Evolutionary conservation across 2,888 invertebrate species (phyloP).

Genomic region (Galeruca laticollis): DNA sequence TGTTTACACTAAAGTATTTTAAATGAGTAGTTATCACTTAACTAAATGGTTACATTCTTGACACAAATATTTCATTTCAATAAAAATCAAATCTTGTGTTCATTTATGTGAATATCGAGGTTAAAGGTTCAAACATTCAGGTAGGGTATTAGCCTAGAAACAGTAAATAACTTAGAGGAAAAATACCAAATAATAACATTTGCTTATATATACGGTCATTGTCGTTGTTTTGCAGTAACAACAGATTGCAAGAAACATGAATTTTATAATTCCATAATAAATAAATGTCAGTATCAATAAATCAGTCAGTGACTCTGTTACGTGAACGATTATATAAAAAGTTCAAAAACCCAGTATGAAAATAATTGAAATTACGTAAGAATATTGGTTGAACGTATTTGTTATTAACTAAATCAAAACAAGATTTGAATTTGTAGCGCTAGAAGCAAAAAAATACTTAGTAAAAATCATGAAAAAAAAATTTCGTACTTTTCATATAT

Average conservation of each 20-base stretch:
- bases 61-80: constrained; percentile 10
- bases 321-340: background rate
- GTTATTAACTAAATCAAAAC: no score
- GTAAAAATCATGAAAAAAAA: no score
- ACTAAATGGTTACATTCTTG: constrained; percentile 4
- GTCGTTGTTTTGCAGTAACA: constrained; percentile 8
- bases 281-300: background rate
- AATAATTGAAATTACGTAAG: background rate
- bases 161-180: background rate
- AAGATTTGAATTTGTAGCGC: no score
- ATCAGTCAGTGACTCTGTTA: constrained; percentile 3
- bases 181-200: background rate
- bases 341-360: no score
- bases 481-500: no score
- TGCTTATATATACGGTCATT: background rate
- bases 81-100: background rate
- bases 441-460: no score
- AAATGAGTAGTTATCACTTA: background rate
- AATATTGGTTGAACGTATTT: background rate
- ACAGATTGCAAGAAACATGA: background rate
- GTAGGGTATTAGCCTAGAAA: background rate
- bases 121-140: background rate
- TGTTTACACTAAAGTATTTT: background rate
- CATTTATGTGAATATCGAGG: background rate
- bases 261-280: background rate